phyloP scores from a whole-genome alignment of 2,113 vertebrate species.

The Orthonyx spaldingii region DNA sequence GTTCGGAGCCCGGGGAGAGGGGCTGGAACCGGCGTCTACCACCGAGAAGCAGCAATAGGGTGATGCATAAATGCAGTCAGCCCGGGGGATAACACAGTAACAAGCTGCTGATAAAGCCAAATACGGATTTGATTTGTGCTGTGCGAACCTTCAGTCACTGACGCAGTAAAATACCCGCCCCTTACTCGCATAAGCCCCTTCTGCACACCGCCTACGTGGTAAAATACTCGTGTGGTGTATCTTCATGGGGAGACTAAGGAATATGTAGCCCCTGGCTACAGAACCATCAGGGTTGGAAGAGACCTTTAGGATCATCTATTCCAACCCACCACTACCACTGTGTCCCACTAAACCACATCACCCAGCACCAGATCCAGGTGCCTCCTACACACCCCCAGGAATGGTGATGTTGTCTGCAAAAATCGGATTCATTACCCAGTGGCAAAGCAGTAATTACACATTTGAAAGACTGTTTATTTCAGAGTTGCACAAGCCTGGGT shows the following conservation, averaged over 20 bases:
- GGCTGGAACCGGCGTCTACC: fast-evolving
- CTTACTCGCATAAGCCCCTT: neutral
- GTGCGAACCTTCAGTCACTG: neutral
- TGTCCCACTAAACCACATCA: neutral
- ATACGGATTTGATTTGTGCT: fast-evolving
- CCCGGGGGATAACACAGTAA: fast-evolving
- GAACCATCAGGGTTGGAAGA: neutral
- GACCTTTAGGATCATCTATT: neutral
- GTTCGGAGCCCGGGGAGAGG: fast-evolving
- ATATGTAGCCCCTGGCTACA: neutral
- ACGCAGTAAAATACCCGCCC: too few species aligned
- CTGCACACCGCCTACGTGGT: neutral
- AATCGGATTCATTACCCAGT: neutral
- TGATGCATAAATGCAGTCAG: fast-evolving
- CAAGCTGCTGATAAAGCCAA: neutral
- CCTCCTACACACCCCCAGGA: neutral
- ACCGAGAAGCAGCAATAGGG: fast-evolving
- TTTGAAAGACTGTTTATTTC: neutral
- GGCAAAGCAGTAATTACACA: neutral
- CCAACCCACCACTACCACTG: neutral
- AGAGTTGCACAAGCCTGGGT: neutral
- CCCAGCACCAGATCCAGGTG: neutral
- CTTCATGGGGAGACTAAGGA: neutral
- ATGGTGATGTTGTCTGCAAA: neutral
- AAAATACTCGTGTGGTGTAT: neutral